Evolutionary conservation across 1,140 invertebrate genomes (phyloP).

Genomic region (Caligus rogercresseyi): DNA sequence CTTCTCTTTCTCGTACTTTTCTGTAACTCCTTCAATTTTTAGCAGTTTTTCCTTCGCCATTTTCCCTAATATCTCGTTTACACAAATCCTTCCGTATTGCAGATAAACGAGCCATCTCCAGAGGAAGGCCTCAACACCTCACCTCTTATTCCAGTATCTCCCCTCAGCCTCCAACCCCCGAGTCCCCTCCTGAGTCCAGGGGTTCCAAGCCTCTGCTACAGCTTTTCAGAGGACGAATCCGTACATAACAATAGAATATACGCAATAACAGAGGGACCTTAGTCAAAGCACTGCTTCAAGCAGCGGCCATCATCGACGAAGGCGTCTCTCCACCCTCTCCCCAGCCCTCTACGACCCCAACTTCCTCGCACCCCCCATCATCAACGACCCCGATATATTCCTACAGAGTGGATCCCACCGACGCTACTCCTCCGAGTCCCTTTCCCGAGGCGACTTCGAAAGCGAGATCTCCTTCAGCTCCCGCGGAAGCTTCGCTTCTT

Average conservation of each 20-base stretch:
- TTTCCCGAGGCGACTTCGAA: not conserved
- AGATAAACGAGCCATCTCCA: not conserved
- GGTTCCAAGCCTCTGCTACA: not conserved
- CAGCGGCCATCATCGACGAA: not conserved
- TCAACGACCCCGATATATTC: not conserved
- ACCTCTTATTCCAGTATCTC: not conserved
- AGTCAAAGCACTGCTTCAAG: no score
- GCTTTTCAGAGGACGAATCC: not conserved
- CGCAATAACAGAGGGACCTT: no score
- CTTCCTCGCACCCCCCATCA: not conserved
- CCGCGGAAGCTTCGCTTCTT: not conserved
- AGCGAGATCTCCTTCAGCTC: not conserved
- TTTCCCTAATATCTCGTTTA: no score
- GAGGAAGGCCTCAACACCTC: not conserved
- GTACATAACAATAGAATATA: not conserved
- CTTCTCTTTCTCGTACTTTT: no score
- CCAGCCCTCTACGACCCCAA: not conserved
- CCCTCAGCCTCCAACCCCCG: not conserved
- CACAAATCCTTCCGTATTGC: no score
- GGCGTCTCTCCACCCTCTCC: not conserved
- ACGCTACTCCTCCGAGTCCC: not conserved
- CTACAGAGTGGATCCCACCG: not conserved
- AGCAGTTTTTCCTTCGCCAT: no score
- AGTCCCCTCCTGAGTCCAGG: not conserved
- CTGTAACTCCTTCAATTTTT: no score